Evolutionary conservation across 2,888 invertebrate genomes (phyloP).

Genomic region (Acrobeloides nanus): DNA sequence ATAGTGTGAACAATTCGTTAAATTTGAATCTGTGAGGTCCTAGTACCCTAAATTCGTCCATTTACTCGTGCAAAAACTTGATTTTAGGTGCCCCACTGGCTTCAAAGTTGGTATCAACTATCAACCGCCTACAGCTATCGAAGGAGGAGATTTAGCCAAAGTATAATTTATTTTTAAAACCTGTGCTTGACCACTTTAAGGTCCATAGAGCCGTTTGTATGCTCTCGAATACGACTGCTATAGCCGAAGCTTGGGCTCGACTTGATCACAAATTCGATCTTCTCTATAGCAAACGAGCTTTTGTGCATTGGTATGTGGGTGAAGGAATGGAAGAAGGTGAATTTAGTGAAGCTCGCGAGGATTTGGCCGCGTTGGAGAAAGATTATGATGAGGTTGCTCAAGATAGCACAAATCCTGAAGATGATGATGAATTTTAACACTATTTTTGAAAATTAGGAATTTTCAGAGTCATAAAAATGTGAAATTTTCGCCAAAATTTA

Average conservation of each 20-base stretch:
- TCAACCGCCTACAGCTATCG: slow-evolving; percentile 68
- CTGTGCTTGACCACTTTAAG: too few relatives aligned
- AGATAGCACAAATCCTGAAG: too few relatives aligned
- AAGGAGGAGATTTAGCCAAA: slow-evolving; percentile 74
- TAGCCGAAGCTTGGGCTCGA: slow-evolving; percentile 74
- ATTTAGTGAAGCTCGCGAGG: slow-evolving; percentile 49
- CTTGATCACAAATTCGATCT: slow-evolving; percentile 60
- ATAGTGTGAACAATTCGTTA: too few relatives aligned
- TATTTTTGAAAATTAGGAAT: too few relatives aligned
- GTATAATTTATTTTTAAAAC: too few relatives aligned
- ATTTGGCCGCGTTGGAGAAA: slow-evolving; percentile 27
- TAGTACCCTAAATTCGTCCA: too few relatives aligned
- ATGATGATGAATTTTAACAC: too few relatives aligned
- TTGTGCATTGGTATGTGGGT: slow-evolving; percentile 72
- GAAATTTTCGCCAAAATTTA: too few relatives aligned
- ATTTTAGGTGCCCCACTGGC: slow-evolving; percentile 27
- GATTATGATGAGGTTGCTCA: slow-evolving; percentile 27
- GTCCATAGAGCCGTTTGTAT: slow-evolving; percentile 72
- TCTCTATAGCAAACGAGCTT: slow-evolving; percentile 67
- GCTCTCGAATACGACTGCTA: slow-evolving; percentile 83
- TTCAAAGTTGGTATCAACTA: slow-evolving; percentile 60
- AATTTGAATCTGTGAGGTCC: too few relatives aligned
- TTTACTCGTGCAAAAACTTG: too few relatives aligned
- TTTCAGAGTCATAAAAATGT: too few relatives aligned
- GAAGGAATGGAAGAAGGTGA: slow-evolving; percentile 54